These are phyloP conservation scores for Prionailurus viverrinus DNA, from an alignment of 2,113 vertebrate species.

Conservation along the genomic window DNA sequence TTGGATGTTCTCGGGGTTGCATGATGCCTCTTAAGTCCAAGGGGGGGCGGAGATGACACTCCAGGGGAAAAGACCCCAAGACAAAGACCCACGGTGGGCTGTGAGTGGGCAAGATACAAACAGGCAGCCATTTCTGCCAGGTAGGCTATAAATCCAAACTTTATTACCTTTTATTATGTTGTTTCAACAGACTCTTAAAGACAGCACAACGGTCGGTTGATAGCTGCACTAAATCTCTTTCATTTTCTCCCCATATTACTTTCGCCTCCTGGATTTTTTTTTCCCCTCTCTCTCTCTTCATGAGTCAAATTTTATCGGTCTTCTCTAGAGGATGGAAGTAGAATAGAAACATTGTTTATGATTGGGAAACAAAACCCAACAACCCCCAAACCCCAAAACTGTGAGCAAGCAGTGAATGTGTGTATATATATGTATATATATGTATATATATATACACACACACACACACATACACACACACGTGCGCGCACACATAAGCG, in stretches of 20 bases:
- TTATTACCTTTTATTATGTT: constrained; percentile 92
- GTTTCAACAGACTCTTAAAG: constrained; percentile 92
- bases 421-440: neutral
- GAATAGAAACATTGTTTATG: constrained; percentile 65
- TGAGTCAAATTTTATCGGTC: constrained; percentile 83
- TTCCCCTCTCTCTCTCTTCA: constrained; percentile 65
- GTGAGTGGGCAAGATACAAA: constrained; percentile 60
- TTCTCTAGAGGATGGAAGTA: constrained; percentile 30
- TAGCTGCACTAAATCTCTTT: constrained; percentile 89
- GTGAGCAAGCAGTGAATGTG: neutral
- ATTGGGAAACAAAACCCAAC: constrained; percentile 70
- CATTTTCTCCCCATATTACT: constrained; percentile 87
- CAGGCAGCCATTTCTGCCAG: constrained; percentile 83
- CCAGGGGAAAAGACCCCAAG: neutral
- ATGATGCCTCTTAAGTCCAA: neutral
- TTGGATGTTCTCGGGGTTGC: rapidly evolving
- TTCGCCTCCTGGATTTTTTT: constrained; percentile 81
- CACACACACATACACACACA: too few relatives aligned
- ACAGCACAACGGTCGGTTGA: constrained; percentile 86
- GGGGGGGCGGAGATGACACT: neutral
- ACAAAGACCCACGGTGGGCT: neutral
- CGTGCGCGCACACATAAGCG: neutral
- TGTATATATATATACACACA: neutral
- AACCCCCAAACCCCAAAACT: constrained; percentile 34
- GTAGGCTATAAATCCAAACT: constrained; percentile 86